phyloP scores from a whole-genome alignment of 2,888 invertebrate species.

The Eupithecia insigniata region DNA sequence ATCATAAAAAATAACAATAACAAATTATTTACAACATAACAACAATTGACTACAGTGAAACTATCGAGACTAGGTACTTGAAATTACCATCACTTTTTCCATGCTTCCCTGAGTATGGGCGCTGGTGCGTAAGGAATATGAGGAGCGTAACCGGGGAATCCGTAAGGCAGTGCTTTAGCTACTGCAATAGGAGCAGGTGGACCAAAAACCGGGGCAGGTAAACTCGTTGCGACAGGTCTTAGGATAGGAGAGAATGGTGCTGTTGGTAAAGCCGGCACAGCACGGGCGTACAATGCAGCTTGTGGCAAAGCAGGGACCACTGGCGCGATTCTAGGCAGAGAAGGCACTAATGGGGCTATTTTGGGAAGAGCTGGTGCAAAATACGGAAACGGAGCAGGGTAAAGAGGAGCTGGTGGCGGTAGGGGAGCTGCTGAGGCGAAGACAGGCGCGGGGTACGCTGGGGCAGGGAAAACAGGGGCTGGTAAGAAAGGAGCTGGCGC shows the following conservation, averaged over 20 bases:
- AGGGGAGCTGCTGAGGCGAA: slow-evolving; percentile 37
- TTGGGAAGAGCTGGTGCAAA: slow-evolving; percentile 39
- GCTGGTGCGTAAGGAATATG: slow-evolving; percentile 54
- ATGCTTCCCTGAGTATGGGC: slow-evolving; percentile 62
- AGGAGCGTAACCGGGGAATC: slow-evolving; percentile 56
- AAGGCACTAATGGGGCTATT: slow-evolving; percentile 38
- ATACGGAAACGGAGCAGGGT: slow-evolving; percentile 36
- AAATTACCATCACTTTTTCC: slow-evolving; percentile 73
- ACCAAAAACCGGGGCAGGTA: slow-evolving; percentile 53
- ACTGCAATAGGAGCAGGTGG: slow-evolving; percentile 62
- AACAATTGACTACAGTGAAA: slow-evolving; percentile 38
- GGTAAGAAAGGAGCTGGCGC: slow-evolving; percentile 38
- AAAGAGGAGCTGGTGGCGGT: slow-evolving; percentile 45
- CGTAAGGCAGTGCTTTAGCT: slow-evolving; percentile 56
- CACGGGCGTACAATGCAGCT: slow-evolving; percentile 50
- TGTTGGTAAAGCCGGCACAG: slow-evolving; percentile 47
- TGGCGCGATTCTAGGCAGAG: slow-evolving; percentile 42
- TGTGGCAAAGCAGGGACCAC: slow-evolving; percentile 38
- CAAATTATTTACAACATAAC: slow-evolving; percentile 45
- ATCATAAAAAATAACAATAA: slow-evolving; percentile 56
- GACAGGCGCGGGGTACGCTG: slow-evolving; percentile 37
- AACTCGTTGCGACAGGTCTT: slow-evolving; percentile 53
- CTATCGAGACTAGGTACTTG: slow-evolving; percentile 10
- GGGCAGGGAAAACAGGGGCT: slow-evolving; percentile 41
- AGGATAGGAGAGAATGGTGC: slow-evolving; percentile 63